phyloP scores from a whole-genome alignment of 2,888 invertebrate species.

The Drepana falcataria region DNA sequence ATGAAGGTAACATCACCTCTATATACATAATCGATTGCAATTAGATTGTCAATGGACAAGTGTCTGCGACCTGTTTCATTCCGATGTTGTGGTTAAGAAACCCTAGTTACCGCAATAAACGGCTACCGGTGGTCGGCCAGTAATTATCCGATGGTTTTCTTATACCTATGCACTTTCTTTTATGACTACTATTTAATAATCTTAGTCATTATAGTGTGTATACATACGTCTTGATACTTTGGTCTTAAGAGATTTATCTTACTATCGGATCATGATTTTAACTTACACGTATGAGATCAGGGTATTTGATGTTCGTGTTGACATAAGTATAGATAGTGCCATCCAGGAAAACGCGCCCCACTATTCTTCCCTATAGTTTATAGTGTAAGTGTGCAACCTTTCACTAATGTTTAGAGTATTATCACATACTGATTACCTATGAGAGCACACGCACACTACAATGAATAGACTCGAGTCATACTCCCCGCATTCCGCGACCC shows the following conservation, averaged over 20 bases:
- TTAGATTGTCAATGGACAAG: constrained; percentile 75
- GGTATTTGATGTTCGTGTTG: no score
- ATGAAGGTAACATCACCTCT: constrained; percentile 39
- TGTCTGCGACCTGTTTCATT: constrained; percentile 60
- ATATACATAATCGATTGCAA: constrained; percentile 57
- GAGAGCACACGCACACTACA: no score
- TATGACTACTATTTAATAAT: constrained; percentile 18
- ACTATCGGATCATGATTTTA: no score
- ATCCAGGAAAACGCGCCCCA: no score
- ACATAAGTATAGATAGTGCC: no score
- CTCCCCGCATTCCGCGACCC: no score
- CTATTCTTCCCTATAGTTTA: no score
- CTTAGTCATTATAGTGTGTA: constrained; percentile 18
- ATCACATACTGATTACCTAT: no score
- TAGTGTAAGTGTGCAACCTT: no score
- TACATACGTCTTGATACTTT: constrained; percentile 9
- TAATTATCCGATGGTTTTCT: constrained; percentile 49
- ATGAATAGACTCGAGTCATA: no score
- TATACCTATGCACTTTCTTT: constrained; percentile 40
- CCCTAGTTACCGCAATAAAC: constrained; percentile 43
- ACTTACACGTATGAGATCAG: no score
- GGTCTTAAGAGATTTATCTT: neutral
- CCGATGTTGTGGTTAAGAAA: constrained; percentile 53
- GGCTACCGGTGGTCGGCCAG: constrained; percentile 24
- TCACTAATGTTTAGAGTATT: no score